Evolutionary conservation across 2,113 vertebrate genomes (phyloP), one percentile per base, ranked within the genome.

Genomic region (Corynorhinus townsendii): DNA sequence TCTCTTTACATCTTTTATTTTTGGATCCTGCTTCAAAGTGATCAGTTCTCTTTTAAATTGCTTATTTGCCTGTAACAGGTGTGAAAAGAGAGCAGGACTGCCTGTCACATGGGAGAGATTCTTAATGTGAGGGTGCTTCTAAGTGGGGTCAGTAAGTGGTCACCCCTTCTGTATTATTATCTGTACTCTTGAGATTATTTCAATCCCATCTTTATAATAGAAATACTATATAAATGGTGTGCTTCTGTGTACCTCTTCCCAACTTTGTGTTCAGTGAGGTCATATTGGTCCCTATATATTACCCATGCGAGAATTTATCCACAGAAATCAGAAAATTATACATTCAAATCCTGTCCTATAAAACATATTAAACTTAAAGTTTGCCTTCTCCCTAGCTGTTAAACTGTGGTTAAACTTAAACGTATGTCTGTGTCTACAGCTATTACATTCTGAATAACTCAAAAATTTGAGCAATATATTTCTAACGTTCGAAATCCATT

Each of bases 331-430:
- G 59, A 83, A 95, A 77, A 86, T 79, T 3, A 16, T 59, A 52
- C 19, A 7, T 3, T 66, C 1, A 54, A 77, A 45, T 59, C 56
- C 20, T 20, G 3, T 10, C 30, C 17, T 8, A 26, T 49, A 76
- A 85, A 79, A 24, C 66, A 76, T 10, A 72, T 38, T 54, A 82
- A 82, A 33, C 30, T 92, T 62, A 75, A 93, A 84, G n/a, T 68
- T 69, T 87, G 66, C 56, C 33, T 71, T 84, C 30, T 49, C 1
- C 4, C 11, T 56, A 82, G 43, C 2, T 81, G 30, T 56, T 91
- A 43, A 33, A 66, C 66, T 72, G 15, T 64, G 90, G 91, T 91
- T 73, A 88, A 84, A 93, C 54, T 84, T 94, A 45, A 87, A 94
- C 86, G 38, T 33, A 11, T 26, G 5, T 38, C 22, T 91, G 33